Evolutionary conservation across 2,113 vertebrate genomes (phyloP).

Genomic region (Siphamia tubifer): DNA sequence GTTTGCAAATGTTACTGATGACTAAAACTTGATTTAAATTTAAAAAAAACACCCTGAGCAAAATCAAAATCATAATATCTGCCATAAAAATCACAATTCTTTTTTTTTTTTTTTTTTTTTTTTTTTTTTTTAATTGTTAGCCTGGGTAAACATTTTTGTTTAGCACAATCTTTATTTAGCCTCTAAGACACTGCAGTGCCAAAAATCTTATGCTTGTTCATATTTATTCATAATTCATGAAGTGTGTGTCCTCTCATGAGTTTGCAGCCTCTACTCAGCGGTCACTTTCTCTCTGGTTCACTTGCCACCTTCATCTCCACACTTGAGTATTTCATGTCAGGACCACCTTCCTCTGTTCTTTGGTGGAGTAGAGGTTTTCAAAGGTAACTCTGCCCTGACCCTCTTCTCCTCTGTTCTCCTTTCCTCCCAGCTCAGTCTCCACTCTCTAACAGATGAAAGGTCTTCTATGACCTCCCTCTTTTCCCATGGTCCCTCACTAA

Average conservation of each 20-base stretch:
- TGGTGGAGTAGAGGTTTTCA: conserved; percentile 12
- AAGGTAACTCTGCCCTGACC: neutral
- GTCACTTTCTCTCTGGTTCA: neutral
- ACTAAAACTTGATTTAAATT: no score
- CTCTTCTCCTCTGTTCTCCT: neutral
- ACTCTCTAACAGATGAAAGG: neutral
- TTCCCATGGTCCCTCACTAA: neutral
- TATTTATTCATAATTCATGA: conserved; percentile 36
- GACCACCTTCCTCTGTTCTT: neutral
- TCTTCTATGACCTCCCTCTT: neutral
- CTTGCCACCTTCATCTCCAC: conserved; percentile 1
- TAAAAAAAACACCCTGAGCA: no score
- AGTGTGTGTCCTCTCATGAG: neutral
- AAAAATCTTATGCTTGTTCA: conserved; percentile 13
- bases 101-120: no score
- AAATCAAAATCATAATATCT: no score
- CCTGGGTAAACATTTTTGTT: conserved; percentile 1
- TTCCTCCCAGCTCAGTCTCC: neutral
- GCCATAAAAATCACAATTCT: no score
- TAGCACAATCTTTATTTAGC: neutral
- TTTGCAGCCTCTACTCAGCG: neutral
- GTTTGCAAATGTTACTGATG: no score
- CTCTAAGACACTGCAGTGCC: neutral
- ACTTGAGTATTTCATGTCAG: neutral
- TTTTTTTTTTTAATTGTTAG: no score